A percentile compares a stretch with the other conserved stretches of the same genome.
phyloP scores from a whole-genome alignment of 2,113 vertebrate genomes.

The Corvus moneduloides region DNA sequence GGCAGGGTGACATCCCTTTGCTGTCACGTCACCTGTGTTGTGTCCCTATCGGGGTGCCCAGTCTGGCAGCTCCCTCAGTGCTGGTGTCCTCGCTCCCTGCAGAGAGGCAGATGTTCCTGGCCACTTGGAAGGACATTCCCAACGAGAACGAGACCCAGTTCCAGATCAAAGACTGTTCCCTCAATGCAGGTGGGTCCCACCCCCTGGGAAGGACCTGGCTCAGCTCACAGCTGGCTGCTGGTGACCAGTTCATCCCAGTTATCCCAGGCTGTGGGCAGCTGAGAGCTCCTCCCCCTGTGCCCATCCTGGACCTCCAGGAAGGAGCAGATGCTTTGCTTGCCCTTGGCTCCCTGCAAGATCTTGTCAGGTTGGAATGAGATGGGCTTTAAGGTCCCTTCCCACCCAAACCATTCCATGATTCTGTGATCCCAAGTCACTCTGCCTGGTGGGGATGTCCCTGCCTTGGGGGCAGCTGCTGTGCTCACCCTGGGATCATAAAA shows the following conservation, averaged over 20 bases:
- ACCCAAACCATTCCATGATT: neutral
- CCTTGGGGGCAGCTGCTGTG: neutral
- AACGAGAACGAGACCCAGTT: constrained; percentile 95
- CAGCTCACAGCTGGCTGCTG: neutral
- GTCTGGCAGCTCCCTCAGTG: neutral
- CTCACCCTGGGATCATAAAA: neutral
- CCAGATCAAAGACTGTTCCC: constrained; percentile 94
- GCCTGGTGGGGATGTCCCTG: neutral
- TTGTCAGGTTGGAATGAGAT: neutral
- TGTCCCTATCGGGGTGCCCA: rapidly evolving
- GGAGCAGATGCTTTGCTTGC: neutral
- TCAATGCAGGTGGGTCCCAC: constrained; percentile 82
- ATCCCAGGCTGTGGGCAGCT: neutral
- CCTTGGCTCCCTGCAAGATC: neutral
- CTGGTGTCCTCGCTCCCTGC: neutral
- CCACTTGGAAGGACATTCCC: constrained; percentile 98
- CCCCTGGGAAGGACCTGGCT: neutral
- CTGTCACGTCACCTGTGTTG: neutral
- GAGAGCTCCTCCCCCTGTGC: neutral
- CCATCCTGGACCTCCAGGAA: neutral
- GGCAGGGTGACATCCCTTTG: rapidly evolving
- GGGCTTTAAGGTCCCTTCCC: neutral
- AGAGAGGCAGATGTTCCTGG: constrained; percentile 96
- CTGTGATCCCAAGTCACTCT: neutral
- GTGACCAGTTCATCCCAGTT: neutral